Conservation (phyloP, 2,888 invertebrate species). For the Athalia rosae region DNA sequence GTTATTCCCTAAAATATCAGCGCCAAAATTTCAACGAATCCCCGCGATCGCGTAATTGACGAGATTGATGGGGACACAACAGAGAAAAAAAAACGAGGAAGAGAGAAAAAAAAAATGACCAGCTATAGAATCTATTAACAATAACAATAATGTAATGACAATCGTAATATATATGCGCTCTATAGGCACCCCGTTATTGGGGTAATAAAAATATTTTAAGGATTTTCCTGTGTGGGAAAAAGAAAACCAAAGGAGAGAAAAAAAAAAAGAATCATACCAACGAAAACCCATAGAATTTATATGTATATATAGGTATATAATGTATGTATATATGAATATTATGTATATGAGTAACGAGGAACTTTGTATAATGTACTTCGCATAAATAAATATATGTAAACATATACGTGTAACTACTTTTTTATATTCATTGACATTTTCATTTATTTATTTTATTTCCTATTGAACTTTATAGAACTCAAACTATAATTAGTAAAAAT, state of each 20-base stretch:
- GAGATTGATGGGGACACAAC: neutral
- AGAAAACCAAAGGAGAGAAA: no score
- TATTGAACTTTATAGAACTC: conserved; percentile 51
- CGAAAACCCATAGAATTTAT: neutral
- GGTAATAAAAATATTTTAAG: no score
- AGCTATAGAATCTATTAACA: no score
- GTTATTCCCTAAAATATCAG: conserved; percentile 13
- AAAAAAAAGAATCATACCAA: no score
- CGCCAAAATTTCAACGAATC: neutral
- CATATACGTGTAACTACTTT: neutral
- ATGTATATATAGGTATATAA: neutral
- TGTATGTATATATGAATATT: neutral
- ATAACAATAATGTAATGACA: no score
- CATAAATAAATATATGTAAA: neutral
- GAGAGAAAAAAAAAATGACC: no score
- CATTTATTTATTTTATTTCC: neutral
- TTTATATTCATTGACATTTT: neutral
- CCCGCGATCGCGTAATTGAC: neutral
- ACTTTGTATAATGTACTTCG: neutral
- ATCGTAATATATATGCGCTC: no score
- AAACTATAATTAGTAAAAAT: conserved; percentile 59
- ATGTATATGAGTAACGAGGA: neutral
- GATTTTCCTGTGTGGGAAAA: no score
- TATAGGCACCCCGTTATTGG: no score
- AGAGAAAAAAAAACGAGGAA: neutral